Evolutionary conservation across 1,140 invertebrate genomes (phyloP).

Genomic region (Dendroctonus ponderosae): DNA sequence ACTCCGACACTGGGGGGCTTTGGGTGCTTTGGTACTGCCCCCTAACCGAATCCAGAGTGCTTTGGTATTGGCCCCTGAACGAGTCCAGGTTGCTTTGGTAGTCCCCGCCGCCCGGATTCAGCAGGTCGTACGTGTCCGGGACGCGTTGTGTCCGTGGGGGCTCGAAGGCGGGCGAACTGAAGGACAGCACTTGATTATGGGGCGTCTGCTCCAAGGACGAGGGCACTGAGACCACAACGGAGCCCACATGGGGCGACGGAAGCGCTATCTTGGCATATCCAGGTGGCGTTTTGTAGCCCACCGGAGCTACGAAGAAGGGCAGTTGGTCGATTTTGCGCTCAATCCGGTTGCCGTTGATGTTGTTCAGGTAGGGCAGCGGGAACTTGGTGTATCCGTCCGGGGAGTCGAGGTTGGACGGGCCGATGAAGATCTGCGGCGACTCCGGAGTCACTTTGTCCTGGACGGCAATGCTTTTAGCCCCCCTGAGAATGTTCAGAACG

Average conservation of each 20-base stretch:
- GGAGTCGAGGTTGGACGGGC: conserved; percentile 68
- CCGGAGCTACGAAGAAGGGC: conserved; percentile 80
- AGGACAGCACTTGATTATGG: conserved; percentile 16
- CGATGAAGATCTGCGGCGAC: conserved; percentile 74
- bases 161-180: conserved; percentile 6
- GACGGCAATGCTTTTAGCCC: conserved; percentile 71
- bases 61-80: no score
- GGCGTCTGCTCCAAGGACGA: background rate
- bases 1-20: background rate
- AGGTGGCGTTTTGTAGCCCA: conserved; percentile 75
- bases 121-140: conserved; percentile 1
- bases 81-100: background rate
- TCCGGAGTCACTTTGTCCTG: conserved; percentile 66
- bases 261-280: conserved; percentile 81
- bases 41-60: background rate
- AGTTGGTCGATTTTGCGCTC: conserved; percentile 70
- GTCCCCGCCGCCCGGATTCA: background rate
- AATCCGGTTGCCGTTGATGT: conserved; percentile 66
- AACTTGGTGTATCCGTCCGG: conserved; percentile 75
- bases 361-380: conserved; percentile 76
- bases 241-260: conserved; percentile 80
- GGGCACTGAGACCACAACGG: conserved; percentile 66
- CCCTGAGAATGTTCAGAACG: conserved; percentile 66
- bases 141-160: conserved; percentile 2
- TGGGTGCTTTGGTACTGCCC: conserved; percentile 6